Percentiles rank a stretch among this genome's conserved stretches.
Evolutionary conservation across 2,113 vertebrate genomes (phyloP).

Genomic region (Grammomys dolichurus): DNA sequence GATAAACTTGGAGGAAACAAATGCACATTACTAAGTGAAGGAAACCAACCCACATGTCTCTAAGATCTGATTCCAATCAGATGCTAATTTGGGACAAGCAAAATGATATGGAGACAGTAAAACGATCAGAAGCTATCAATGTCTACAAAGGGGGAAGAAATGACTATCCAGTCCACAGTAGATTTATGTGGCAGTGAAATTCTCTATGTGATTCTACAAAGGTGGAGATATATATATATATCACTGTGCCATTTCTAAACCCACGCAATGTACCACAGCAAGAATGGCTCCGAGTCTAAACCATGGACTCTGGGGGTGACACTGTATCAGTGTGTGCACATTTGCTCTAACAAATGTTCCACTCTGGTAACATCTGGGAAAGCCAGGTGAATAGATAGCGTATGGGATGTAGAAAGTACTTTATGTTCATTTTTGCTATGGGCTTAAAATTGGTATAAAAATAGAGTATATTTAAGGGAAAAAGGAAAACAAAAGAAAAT

Average conservation of each 20-base stretch:
- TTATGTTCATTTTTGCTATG: neutral
- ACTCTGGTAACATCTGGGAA: neutral
- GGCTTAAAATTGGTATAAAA: neutral
- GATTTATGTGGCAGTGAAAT: neutral
- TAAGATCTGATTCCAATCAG: neutral
- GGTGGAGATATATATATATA: neutral
- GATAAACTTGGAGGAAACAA: neutral
- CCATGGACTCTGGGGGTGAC: neutral
- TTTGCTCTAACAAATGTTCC: rapidly evolving
- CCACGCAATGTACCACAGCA: neutral
- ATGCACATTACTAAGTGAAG: neutral
- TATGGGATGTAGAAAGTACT: neutral
- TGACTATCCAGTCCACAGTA: neutral
- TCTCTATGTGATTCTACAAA: neutral
- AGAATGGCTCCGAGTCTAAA: neutral
- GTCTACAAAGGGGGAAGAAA: neutral
- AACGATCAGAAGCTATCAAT: neutral
- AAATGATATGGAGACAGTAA: neutral
- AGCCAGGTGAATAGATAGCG: rapidly evolving
- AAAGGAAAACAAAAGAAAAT: neutral
- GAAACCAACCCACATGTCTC: neutral
- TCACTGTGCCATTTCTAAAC: neutral
- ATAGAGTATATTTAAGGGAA: neutral
- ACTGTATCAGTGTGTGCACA: rapidly evolving
- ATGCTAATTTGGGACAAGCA: neutral